Evolutionary conservation across 2,797 vertebrate genomes (phyloP).

Genomic region (Eupleurogrammus muticus): DNA sequence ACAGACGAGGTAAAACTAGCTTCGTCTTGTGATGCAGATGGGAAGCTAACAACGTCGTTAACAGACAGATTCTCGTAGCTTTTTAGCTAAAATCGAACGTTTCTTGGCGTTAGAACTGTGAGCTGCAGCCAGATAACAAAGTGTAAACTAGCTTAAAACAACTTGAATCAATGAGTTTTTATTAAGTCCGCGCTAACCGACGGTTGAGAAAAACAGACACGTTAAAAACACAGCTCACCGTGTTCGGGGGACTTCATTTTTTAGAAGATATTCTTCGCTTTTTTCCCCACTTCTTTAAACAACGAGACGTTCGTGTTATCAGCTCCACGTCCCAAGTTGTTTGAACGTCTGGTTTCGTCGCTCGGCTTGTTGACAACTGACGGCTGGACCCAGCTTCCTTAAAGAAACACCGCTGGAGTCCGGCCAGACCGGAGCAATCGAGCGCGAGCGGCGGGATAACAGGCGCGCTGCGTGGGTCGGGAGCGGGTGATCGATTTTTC

Average conservation of each 20-base stretch:
- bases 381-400: conserved; percentile 75
- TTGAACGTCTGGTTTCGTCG: conserved; percentile 23
- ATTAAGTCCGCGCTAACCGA: conserved; percentile 17
- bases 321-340: conserved; percentile 47
- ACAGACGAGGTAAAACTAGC: conserved; percentile 34
- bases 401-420: conserved; percentile 57
- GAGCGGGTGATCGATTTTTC: conserved; percentile 39
- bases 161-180: neutral
- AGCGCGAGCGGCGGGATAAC: conserved; percentile 21
- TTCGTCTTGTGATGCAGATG: conserved; percentile 31
- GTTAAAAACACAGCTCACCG: conserved; percentile 51
- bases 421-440: conserved; percentile 71
- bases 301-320: conserved; percentile 7
- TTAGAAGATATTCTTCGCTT: neutral
- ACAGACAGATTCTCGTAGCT: neutral
- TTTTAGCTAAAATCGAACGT: neutral
- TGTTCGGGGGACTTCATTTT: conserved; percentile 40
- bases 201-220: conserved; percentile 2
- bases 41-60: conserved; percentile 13
- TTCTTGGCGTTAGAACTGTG: neutral
- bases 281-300: neutral
- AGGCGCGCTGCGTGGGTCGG: neutral
- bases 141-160: neutral
- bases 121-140: neutral
- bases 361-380: conserved; percentile 78